Conservation (phyloP, 2,797 vertebrate species). For the Gymnoscopelus microlampas region DNA sequence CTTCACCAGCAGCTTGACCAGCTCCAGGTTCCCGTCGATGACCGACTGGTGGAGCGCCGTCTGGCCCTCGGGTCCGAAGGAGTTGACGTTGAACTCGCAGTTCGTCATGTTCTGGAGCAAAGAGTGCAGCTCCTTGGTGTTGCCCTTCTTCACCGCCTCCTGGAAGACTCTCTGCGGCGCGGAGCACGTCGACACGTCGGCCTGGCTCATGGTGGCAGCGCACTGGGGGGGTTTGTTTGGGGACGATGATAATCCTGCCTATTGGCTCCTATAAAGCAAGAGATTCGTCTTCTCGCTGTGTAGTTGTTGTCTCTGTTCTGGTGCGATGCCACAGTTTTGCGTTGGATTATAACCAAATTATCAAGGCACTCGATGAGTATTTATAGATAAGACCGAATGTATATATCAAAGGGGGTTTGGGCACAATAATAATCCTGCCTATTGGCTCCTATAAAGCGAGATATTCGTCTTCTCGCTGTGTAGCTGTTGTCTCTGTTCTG, state of each 20-base stretch:
- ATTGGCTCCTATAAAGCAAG: constrained; percentile 38
- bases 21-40: constrained; percentile 97
- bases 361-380: constrained; percentile 67
- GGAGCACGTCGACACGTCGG: constrained; percentile 91
- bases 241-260: constrained; percentile 68
- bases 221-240: constrained; percentile 34
- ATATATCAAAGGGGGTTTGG: constrained; percentile 38
- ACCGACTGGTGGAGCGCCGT: constrained; percentile 98
- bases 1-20: constrained; percentile 97
- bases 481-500: constrained; percentile 57
- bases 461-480: constrained; percentile 59
- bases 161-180: constrained; percentile 94
- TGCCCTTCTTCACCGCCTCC: constrained; percentile 96
- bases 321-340: constrained; percentile 61
- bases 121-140: constrained; percentile 95
- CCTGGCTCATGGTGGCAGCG: constrained; percentile 90
- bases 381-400: constrained; percentile 33
- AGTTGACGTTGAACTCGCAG: constrained; percentile 99
- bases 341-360: constrained; percentile 63
- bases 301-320: constrained; percentile 58
- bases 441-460: constrained; percentile 37
- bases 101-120: constrained; percentile 96
- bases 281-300: constrained; percentile 59
- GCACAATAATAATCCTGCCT: constrained; percentile 68
- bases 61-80: constrained; percentile 97